Conservation (phyloP, 1,140 invertebrate genomes). For the Eriosoma lanigerum region DNA sequence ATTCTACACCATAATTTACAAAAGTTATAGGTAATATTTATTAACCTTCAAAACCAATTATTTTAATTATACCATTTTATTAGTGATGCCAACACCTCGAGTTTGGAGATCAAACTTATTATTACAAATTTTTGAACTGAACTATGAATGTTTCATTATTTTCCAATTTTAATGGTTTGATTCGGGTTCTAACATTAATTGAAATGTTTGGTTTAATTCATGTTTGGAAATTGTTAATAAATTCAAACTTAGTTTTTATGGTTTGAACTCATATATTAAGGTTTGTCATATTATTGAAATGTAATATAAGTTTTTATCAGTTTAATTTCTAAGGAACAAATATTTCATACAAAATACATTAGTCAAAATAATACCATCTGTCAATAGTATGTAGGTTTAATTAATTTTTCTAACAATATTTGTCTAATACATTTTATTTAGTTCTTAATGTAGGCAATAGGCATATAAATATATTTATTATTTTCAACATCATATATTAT, state of each 20-base stretch:
- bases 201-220: too few relatives aligned
- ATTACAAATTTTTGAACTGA: too few relatives aligned
- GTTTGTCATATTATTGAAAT: too few relatives aligned
- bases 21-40: background rate
- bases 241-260: too few relatives aligned
- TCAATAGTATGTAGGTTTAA: background rate
- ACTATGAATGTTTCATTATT: too few relatives aligned
- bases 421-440: background rate
- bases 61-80: background rate
- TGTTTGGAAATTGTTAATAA: too few relatives aligned
- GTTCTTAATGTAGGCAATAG: background rate
- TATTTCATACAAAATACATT: background rate
- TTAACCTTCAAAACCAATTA: background rate
- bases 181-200: too few relatives aligned
- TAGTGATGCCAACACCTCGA: too few relatives aligned
- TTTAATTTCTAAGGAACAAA: background rate
- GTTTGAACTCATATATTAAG: too few relatives aligned
- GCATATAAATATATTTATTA: background rate
- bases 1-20: background rate
- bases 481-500: background rate
- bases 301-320: background rate
- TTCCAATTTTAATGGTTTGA: too few relatives aligned
- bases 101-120: too few relatives aligned
- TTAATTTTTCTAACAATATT: background rate
- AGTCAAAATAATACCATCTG: background rate